Conservation (phyloP, 2,888 invertebrate species). For the Phyllotreta cruciferae region DNA sequence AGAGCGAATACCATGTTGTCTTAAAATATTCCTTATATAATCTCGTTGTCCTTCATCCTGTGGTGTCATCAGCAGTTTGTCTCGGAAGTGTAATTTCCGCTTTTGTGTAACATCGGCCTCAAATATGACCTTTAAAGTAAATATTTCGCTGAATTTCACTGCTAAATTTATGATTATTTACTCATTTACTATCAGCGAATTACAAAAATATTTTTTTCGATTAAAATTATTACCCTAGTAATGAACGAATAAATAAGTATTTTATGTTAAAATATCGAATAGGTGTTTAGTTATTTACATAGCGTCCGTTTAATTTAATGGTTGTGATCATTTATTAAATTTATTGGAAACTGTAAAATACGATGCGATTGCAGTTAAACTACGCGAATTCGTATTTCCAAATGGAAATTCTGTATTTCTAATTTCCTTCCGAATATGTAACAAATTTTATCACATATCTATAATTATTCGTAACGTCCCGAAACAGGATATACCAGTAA, state of each 20-base stretch:
- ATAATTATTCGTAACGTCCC: slow-evolving; percentile 1
- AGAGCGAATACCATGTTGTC: no score
- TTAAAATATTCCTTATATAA: no score
- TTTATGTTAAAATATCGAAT: slow-evolving; percentile 2
- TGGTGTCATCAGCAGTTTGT: no score
- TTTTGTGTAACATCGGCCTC: no score
- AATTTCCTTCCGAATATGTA: slow-evolving; percentile 16
- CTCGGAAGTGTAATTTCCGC: no score
- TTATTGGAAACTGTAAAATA: slow-evolving; percentile 15
- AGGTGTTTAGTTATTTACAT: slow-evolving; percentile 10
- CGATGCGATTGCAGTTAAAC: slow-evolving; percentile 17
- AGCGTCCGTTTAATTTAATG: slow-evolving; percentile 7
- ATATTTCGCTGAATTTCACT: no score
- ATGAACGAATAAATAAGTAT: slow-evolving; percentile 3
- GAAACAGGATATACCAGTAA: neutral
- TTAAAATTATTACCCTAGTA: slow-evolving; percentile 3
- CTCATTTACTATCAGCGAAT: neutral
- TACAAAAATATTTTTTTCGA: neutral
- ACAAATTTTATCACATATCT: slow-evolving; percentile 1
- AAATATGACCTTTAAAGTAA: no score
- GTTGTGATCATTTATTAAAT: slow-evolving; percentile 7
- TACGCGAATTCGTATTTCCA: slow-evolving; percentile 1
- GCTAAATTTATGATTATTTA: neutral
- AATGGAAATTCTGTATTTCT: slow-evolving; percentile 4
- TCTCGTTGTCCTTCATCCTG: no score